Evolutionary conservation across 2,797 vertebrate genomes (phyloP).

Genomic region (Xerus rutilus): DNA sequence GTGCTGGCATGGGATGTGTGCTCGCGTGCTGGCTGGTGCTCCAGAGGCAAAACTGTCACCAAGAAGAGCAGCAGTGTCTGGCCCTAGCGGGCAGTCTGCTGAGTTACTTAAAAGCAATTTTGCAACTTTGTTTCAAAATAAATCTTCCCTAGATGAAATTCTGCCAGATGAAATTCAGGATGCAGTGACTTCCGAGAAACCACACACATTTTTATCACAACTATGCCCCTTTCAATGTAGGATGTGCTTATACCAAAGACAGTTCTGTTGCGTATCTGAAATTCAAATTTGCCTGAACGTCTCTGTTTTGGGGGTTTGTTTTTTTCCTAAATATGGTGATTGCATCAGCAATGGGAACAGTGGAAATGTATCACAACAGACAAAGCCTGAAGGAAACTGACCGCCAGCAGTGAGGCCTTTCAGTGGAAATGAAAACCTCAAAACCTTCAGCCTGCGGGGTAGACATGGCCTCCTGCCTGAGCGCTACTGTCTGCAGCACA

Average conservation of each 20-base stretch:
- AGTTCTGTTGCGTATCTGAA: background rate
- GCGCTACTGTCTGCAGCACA: no score
- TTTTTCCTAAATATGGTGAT: background rate
- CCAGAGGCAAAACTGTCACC: no score
- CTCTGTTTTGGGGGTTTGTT: background rate
- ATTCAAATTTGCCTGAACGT: background rate
- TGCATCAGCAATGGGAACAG: background rate
- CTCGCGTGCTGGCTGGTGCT: no score
- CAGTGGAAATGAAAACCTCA: background rate
- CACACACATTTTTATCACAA: background rate
- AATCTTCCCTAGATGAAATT: background rate
- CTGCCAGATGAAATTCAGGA: background rate
- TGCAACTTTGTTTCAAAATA: background rate
- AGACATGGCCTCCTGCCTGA: background rate
- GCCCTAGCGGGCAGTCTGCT: no score
- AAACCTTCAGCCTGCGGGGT: accelerated
- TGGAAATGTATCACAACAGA: background rate
- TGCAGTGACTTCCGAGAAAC: background rate
- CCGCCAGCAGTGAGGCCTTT: accelerated
- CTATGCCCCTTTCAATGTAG: background rate
- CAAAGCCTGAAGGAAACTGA: background rate
- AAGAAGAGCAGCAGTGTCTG: background rate
- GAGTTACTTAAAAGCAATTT: background rate
- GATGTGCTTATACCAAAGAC: background rate
- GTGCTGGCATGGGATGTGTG: no score